Evolutionary conservation across 92 coral and sea anemone species (phyloP).

Genomic region (Meandrina meandrites): DNA sequence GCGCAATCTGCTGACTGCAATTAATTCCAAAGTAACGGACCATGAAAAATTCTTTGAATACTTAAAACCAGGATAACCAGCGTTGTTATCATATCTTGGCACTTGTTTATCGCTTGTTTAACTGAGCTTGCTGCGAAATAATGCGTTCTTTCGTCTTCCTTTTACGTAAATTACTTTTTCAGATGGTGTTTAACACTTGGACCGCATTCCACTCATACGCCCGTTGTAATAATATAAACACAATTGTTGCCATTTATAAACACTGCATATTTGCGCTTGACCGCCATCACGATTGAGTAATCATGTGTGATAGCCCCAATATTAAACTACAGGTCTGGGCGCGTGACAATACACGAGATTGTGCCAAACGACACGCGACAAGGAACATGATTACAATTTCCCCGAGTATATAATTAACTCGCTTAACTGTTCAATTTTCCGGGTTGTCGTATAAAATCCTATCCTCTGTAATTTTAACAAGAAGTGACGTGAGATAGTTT

Average conservation of each 20-base stretch:
- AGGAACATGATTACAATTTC: background rate
- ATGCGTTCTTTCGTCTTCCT: background rate
- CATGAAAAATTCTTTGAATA: background rate
- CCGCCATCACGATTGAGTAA: constrained; percentile 15
- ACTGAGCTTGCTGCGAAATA: background rate
- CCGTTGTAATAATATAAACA: constrained; percentile 3
- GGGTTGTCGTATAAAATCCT: background rate
- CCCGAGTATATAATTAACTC: background rate
- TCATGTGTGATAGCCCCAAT: constrained; percentile 26
- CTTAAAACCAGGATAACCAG: background rate
- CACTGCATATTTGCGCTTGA: background rate
- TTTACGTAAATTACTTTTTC: background rate
- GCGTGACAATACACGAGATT: constrained; percentile 6
- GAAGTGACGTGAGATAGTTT: background rate
- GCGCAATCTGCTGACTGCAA: too few species aligned
- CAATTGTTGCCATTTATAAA: constrained; percentile 10
- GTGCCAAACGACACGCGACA: background rate
- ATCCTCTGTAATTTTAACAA: background rate
- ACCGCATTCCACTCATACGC: constrained; percentile 24
- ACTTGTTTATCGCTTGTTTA: constrained; percentile 9
- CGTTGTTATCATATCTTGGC: background rate
- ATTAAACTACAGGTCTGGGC: background rate
- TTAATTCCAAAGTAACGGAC: background rate
- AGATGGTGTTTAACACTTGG: constrained; percentile 9
- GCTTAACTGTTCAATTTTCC: background rate